Evolutionary conservation across 2,113 vertebrate genomes (phyloP).

Genomic region (Xiphophorus couchianus): DNA sequence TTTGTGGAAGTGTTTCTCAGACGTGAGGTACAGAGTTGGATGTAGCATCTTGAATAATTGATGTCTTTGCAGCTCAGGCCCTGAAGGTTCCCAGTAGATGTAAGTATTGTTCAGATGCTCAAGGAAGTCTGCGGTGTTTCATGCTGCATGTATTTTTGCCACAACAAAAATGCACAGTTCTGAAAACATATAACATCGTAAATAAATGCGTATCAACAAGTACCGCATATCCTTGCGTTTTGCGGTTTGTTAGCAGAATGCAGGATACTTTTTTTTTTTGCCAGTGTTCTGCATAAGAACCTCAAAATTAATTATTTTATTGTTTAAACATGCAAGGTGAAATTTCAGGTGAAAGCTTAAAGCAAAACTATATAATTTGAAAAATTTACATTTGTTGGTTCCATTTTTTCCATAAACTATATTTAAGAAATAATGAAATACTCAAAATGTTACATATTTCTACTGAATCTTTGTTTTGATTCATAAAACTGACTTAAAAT

Average conservation of each 20-base stretch:
- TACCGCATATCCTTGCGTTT: constrained; percentile 5
- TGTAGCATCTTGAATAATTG: constrained; percentile 79
- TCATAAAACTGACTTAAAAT: too few species aligned
- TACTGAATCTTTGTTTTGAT: too few species aligned
- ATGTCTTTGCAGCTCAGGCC: constrained; percentile 66
- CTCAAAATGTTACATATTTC: too few species aligned
- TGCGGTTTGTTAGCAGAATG: constrained; percentile 11
- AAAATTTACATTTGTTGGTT: too few species aligned
- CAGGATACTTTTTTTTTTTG: neutral
- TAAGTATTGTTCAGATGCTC: constrained; percentile 72
- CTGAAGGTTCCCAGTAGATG: constrained; percentile 68
- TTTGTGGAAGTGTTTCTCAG: constrained; percentile 65
- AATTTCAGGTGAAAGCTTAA: too few species aligned
- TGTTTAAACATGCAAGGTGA: neutral
- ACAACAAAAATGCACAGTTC: constrained; percentile 48
- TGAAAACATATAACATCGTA: constrained; percentile 24
- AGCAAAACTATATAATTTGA: too few species aligned
- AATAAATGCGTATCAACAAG: constrained; percentile 26
- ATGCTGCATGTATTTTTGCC: constrained; percentile 72
- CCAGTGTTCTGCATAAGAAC: neutral
- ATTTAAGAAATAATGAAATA: too few species aligned
- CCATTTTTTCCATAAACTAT: too few species aligned
- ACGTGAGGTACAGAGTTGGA: constrained; percentile 15
- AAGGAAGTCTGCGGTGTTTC: constrained; percentile 56
- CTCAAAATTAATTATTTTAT: neutral